Evolutionary conservation across 2,797 vertebrate species (phyloP), one percentile per base, ranked within the genome.

Genomic region (Rhabdophis nuchalis): DNA sequence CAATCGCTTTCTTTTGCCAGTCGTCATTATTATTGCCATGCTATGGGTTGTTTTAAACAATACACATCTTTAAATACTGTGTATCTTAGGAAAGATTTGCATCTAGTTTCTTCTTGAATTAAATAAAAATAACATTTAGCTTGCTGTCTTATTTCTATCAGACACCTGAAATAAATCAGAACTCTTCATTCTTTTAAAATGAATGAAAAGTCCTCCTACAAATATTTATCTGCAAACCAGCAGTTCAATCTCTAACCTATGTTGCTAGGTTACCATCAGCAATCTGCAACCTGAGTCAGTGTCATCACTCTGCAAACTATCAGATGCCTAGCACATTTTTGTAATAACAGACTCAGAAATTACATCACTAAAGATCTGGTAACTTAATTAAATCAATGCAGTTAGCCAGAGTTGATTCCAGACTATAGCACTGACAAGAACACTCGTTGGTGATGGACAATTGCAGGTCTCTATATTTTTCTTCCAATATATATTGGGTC

Each of bases 211-310:
- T 85, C 29, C 32, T 46, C 61, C 77, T 54, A 53, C 85, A 52
- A 92, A 72, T 87, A 90, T 90, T 90, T 90, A 92, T 87, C 85
- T 92, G 88, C 85, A 86, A 90, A 86, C n/a, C 53, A 86, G 68
- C 72, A 90, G 50, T 52, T 14, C 92, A 90, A 46, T 50, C 60
- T 52, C 61, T 90, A 90, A 72, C 52, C 61, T 57, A 13, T 36
- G 88, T 87, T 92, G 92, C 92, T 92, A 90, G 88, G 92, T 72
- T 72, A 92, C 88, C 68, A 61, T 41, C 88, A 90, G 72, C 82
- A 86, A 50, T 72, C 85, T 90, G 72, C 58, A 46, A 52, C 23
- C 16, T 52, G 36, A 85, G 87, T 41, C 88, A 87, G 23, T 36
- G 85, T 87, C 88, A 90, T 72, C 68, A 53, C 89, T 92, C 53